Base-by-base conservation (phyloP, 2,888 invertebrate genomes). In the Adela reaumurella region DNA sequence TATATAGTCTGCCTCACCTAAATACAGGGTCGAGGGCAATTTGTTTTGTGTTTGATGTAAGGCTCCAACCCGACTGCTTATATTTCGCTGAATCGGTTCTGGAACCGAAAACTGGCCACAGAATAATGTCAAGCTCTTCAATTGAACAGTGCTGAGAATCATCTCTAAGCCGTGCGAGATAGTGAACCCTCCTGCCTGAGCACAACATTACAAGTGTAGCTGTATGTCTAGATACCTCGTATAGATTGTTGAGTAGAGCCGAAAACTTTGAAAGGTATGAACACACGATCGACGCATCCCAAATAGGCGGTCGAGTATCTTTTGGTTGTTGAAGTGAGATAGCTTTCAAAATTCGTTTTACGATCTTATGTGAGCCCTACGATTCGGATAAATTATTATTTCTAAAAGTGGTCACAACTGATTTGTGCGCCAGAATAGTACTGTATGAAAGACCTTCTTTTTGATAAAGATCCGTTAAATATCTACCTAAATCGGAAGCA, bases 131-230 rank as follows among this genome's bases (percentile, higher is more conserved):
- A 24, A 24, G 8, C 24, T 24, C 24, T 4, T 24, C 8, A 24
- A 24, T 24, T 4, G 24, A 24, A 24, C 24, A 24, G 24, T 24
- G 24, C 24, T 24, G 24, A 24, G 8, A 24, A 24, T 24, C 24
- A 8, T 6, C 24, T 24, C 24, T 24, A 24, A 50, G 28, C 8
- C 47, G 41, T n/a, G 53, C 52, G 4, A 55, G 49, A 16, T 53
- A 53, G 16, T 55, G 55, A 2, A 53, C 43, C 6, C 55, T 43
- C 47, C 51, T 46, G 3, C 55, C 55, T 18, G 55, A 52, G 1
- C 49, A 49, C 19, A 55, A 19, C 3, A 55, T 35, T 28, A 55
- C 42, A 6, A 55, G 24, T 2, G 46, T 16, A 10, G 52, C 52
- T 17, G 18, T 14, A 14, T 44, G 17, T 44, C 14, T 14, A 18